Base-by-base conservation (phyloP, 2,113 vertebrate species). In the Vulpes vulpes region DNA sequence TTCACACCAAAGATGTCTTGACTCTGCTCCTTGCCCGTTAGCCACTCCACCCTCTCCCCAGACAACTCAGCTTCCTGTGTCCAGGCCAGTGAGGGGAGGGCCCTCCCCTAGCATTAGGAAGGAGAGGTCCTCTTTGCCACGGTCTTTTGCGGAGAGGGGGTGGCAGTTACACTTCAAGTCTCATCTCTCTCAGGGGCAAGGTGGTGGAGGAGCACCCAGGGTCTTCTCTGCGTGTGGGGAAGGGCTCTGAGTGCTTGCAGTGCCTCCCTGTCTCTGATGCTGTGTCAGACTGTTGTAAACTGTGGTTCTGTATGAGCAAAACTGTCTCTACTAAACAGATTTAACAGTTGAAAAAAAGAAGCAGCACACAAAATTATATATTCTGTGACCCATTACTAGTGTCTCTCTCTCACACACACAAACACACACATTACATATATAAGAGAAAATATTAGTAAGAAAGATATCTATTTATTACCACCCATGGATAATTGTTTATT, bases 321-420 rank as follows among this genome's bases (percentile, higher is more conserved):
- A 96, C 94, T 96, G 97, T 98, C 97, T 98, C 98, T 98, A 98
- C 98, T 98, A 98, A 98, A 98, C 97, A 91, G 97, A 97, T 98
- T 98, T 98, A 98, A 98, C 98, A 98, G 98, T 98, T 98, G 84
- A 23, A 35, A 51, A 51, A 82, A 92, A 78, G 43, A 74, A 25
- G 30, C 11, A 83, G 22, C 35, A 43, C 38, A 59, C 7, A 57
- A 30, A 65, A 59, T 89, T 74, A 80, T 10, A 59, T 60, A 16
- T 82, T 82, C 55, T 83, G 30, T 16, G 2, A 35, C 22, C 53
- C 65, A 82, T 82, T 74, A 38, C 53, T 86, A 80, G 49, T 57
- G 20, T 71, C 19, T 59, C 14, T 78, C 7, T 74, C 11, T 38
- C 17, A 16, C 49, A 38, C 16, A 32, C 17, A 27, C 10, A 38